Conservation (phyloP, 2,797 vertebrate genomes). For the Cetoscarus ocellatus region DNA sequence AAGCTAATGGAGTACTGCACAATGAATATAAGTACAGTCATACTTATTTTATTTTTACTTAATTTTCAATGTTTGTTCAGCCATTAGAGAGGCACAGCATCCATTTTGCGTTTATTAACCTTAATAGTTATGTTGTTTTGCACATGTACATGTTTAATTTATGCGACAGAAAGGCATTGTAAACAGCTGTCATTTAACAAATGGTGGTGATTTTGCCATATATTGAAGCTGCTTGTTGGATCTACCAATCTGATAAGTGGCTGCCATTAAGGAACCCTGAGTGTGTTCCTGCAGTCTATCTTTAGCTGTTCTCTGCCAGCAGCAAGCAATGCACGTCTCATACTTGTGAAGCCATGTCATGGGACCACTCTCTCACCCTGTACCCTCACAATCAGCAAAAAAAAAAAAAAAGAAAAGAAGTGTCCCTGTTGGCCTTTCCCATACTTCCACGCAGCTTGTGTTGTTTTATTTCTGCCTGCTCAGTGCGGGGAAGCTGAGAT, state of each 20-base stretch:
- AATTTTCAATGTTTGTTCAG: no score
- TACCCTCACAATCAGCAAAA: slow-evolving; percentile 28
- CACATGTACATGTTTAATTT: background rate
- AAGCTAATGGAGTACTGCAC: no score
- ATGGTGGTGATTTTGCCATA: slow-evolving; percentile 12
- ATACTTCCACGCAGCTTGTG: slow-evolving; percentile 63
- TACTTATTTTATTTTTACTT: no score
- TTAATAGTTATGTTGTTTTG: no score
- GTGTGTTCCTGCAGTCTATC: slow-evolving; percentile 61
- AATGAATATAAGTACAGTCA: no score
- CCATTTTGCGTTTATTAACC: no score
- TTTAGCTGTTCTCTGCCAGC: slow-evolving; percentile 73
- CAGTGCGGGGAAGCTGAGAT: slow-evolving; percentile 36
- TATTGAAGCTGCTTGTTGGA: slow-evolving; percentile 41
- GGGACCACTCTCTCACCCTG: slow-evolving; percentile 51
- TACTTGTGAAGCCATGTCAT: slow-evolving; percentile 75
- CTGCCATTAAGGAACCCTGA: slow-evolving; percentile 44
- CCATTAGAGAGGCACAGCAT: no score
- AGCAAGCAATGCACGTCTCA: slow-evolving; percentile 68
- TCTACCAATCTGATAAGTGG: slow-evolving; percentile 71
- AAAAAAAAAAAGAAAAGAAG: slow-evolving; percentile 49
- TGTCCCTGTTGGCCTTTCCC: slow-evolving; percentile 76
- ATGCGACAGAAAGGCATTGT: background rate
- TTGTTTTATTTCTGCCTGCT: slow-evolving; percentile 68
- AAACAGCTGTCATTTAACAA: slow-evolving; percentile 9